Evolutionary conservation across 2,797 vertebrate genomes (phyloP).

Genomic region (Parambassis ranga): DNA sequence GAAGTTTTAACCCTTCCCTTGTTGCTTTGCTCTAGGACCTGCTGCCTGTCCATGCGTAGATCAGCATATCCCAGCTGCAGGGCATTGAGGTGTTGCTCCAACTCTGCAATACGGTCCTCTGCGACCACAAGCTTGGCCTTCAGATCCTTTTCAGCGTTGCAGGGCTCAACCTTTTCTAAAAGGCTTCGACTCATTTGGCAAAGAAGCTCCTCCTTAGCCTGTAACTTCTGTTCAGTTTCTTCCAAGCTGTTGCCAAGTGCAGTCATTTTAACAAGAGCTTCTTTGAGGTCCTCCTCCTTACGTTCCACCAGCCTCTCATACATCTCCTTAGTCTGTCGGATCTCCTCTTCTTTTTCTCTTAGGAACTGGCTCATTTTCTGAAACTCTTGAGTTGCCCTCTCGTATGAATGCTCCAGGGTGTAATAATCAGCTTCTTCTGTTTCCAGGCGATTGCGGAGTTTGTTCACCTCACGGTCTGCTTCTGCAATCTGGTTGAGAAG

Average conservation of each 20-base stretch:
- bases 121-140: conserved; percentile 77
- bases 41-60: conserved; percentile 71
- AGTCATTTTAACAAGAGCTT: conserved; percentile 90
- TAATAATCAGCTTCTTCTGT: conserved; percentile 87
- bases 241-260: conserved; percentile 89
- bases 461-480: conserved; percentile 86
- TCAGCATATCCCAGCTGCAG: conserved; percentile 79
- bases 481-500: conserved; percentile 87
- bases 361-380: conserved; percentile 85
- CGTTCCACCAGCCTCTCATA: conserved; percentile 87
- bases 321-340: conserved; percentile 85
- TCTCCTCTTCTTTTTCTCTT: conserved; percentile 90
- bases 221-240: conserved; percentile 87
- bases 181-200: conserved; percentile 76
- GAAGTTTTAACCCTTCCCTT: conserved; percentile 56
- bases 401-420: conserved; percentile 84
- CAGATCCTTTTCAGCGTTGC: conserved; percentile 78
- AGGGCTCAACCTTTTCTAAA: conserved; percentile 65
- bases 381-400: conserved; percentile 87
- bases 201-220: conserved; percentile 86
- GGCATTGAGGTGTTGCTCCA: conserved; percentile 79
- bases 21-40: conserved; percentile 65
- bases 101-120: conserved; percentile 74
- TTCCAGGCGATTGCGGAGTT: conserved; percentile 84
- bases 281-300: conserved; percentile 89